Evolutionary conservation across 2,113 vertebrate species (phyloP).

Genomic region (Oplegnathus fasciatus): DNA sequence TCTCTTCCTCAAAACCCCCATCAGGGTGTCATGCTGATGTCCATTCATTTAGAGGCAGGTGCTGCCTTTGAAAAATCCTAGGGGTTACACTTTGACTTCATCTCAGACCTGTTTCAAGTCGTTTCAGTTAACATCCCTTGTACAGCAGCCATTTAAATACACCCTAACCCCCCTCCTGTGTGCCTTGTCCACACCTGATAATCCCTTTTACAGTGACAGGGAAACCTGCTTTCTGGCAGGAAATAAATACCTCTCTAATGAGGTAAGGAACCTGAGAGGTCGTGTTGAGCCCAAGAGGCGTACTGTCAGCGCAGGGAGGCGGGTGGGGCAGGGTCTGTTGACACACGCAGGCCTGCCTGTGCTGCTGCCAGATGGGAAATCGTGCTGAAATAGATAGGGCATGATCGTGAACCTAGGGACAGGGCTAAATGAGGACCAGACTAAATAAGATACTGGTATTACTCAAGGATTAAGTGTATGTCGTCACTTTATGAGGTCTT

Average conservation of each 20-base stretch:
- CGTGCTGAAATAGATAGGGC: conserved; percentile 15
- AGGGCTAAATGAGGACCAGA: conserved; percentile 7
- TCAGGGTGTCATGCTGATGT: neutral
- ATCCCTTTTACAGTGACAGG: conserved; percentile 22
- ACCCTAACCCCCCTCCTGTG: neutral
- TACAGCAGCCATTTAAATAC: conserved; percentile 7
- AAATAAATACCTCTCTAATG: conserved; percentile 89
- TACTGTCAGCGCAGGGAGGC: conserved; percentile 79
- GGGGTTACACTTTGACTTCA: neutral
- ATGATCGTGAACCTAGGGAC: neutral
- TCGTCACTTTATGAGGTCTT: neutral
- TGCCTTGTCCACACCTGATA: conserved; percentile 10
- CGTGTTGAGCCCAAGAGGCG: conserved; percentile 80
- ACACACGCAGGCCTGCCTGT: conserved; percentile 78
- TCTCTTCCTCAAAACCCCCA: neutral
- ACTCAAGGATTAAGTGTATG: conserved; percentile 3
- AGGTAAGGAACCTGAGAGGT: conserved; percentile 89
- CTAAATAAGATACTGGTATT: neutral
- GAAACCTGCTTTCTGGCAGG: conserved; percentile 86
- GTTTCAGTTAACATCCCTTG: neutral
- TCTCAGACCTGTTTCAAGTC: neutral
- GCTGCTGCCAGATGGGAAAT: conserved; percentile 36
- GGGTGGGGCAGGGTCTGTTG: conserved; percentile 58
- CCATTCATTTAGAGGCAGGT: neutral
- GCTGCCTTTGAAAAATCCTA: neutral